Conservation (phyloP, 2,888 invertebrate species). For the Thymelicus sylvestris region DNA sequence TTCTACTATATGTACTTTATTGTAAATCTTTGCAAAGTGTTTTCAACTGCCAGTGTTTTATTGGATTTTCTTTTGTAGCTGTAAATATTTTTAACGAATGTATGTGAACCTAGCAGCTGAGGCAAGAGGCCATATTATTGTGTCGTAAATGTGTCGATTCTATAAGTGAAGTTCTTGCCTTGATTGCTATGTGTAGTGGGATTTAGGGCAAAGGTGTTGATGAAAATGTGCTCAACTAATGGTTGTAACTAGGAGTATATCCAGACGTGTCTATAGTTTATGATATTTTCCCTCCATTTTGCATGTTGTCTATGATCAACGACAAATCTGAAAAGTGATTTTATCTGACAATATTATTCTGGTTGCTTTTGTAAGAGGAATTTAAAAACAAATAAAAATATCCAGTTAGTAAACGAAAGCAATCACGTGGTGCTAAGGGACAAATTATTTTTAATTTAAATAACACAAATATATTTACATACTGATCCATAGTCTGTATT, state of each 20-base stretch:
- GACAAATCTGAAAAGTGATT: background rate
- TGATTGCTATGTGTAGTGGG: conserved; percentile 73
- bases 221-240: conserved; percentile 67
- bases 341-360: conserved; percentile 13
- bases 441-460: conserved; percentile 52
- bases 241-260: conserved; percentile 49
- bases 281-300: conserved; percentile 3
- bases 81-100: conserved; percentile 50
- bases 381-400: background rate
- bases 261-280: conserved; percentile 14
- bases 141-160: conserved; percentile 21
- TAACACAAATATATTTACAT: conserved; percentile 59
- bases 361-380: conserved; percentile 22
- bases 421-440: conserved; percentile 66
- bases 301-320: background rate
- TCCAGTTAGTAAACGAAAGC: conserved; percentile 29
- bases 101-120: conserved; percentile 68
- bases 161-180: conserved; percentile 63
- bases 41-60: conserved; percentile 41
- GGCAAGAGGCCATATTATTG: conserved; percentile 62
- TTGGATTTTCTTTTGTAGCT: conserved; percentile 43
- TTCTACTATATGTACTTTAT: background rate
- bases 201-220: conserved; percentile 55
- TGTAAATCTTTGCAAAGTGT: conserved; percentile 1
- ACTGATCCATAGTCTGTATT: conserved; percentile 57